Evolutionary conservation across 2,113 vertebrate species (phyloP).

Genomic region (Cygnus atratus): DNA sequence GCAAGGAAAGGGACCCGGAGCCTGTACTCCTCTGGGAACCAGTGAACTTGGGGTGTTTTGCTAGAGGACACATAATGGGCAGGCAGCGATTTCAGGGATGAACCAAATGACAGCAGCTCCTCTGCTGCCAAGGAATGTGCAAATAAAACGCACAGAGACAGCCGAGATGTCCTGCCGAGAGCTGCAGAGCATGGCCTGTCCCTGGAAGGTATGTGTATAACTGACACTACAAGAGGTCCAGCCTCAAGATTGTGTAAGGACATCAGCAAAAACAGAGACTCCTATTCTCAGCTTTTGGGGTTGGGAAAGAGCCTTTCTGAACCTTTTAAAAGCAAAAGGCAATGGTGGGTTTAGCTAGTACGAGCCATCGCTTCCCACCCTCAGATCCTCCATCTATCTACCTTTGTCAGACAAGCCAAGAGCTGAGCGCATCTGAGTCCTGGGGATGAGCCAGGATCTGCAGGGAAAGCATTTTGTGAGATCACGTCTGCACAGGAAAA

Average conservation of each 20-base stretch:
- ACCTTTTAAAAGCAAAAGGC: not conserved
- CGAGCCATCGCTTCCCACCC: not conserved
- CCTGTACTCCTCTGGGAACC: not conserved
- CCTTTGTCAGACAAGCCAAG: not conserved
- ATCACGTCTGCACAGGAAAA: not conserved
- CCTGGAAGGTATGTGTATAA: not conserved
- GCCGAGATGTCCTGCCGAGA: not conserved
- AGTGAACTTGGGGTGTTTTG: not conserved
- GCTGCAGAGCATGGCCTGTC: not conserved
- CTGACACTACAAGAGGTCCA: not conserved
- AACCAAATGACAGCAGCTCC: not conserved
- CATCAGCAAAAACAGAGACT: conserved; percentile 13
- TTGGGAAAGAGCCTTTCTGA: not conserved
- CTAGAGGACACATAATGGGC: not conserved
- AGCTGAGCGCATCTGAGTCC: not conserved
- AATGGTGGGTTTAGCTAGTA: not conserved
- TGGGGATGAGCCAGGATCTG: conserved; percentile 15
- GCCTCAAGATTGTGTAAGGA: conserved; percentile 9
- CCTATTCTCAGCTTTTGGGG: not conserved
- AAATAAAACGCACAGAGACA: not conserved
- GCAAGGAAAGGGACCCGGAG: not conserved
- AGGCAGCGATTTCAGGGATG: not conserved
- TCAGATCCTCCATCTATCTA: not conserved
- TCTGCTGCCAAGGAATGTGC: not conserved
- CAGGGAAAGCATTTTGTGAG: conserved; percentile 36